These are phyloP conservation scores for Spialia ferax DNA, from an alignment of 2,888 invertebrate species.

Conservation along the genomic window DNA sequence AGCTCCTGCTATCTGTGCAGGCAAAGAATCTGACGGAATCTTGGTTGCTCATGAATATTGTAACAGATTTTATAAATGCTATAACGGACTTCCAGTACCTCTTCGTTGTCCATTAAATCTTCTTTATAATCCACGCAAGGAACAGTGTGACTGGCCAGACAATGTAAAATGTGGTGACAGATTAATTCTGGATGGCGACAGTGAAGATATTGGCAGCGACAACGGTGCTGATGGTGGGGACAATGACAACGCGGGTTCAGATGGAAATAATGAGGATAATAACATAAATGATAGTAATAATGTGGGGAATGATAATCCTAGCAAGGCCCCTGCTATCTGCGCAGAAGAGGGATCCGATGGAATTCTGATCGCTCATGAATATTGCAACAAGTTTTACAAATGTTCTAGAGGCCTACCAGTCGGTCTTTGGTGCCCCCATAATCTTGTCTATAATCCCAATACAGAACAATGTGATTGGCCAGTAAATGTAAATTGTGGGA, in stretches of 20 bases:
- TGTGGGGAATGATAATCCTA: conserved; percentile 45
- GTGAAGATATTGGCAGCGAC: background rate
- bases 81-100: conserved; percentile 45
- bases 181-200: conserved; percentile 39
- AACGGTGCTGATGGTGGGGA: too few species aligned
- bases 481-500: conserved; percentile 53
- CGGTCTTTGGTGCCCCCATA: conserved; percentile 46
- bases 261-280: background rate
- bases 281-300: background rate
- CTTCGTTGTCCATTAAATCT: conserved; percentile 49
- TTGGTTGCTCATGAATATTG: conserved; percentile 57
- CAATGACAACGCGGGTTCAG: too few species aligned
- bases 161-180: conserved; percentile 55
- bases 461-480: conserved; percentile 55
- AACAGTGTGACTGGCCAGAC: conserved; percentile 56
- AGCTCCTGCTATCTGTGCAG: conserved; percentile 52
- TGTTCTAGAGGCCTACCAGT: conserved; percentile 47
- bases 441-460: conserved; percentile 52
- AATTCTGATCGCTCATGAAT: conserved; percentile 53
- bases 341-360: conserved; percentile 50
- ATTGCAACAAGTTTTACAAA: conserved; percentile 55
- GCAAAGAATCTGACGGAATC: conserved; percentile 50
- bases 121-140: conserved; percentile 53
- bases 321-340: conserved; percentile 53
- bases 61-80: conserved; percentile 53